A percentile compares a stretch with the other conserved stretches of the same genome.
Evolutionary conservation across 1,140 invertebrate genomes (phyloP).

Genomic region (silkworm (Bombyx mori)): DNA sequence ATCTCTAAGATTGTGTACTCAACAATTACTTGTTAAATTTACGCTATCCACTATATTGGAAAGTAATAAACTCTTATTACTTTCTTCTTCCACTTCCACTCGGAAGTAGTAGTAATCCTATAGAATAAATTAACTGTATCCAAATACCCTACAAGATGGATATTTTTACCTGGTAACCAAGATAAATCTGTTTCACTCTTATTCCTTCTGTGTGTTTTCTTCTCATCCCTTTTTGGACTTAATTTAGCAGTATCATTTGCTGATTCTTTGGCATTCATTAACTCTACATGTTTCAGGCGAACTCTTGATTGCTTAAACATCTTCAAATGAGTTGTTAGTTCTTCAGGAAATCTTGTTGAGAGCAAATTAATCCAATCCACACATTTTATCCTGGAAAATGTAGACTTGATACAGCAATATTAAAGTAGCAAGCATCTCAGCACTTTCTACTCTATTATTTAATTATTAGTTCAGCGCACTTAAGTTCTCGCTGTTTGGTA

Average conservation of each 20-base stretch:
- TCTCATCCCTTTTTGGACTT: slow-evolving; percentile 61
- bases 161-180: slow-evolving; percentile 70
- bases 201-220: slow-evolving; percentile 75
- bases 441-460: too few species aligned
- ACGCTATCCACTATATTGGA: too few species aligned
- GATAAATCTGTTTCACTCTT: slow-evolving; percentile 81
- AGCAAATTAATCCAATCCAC: slow-evolving; percentile 92
- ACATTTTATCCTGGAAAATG: slow-evolving; percentile 80
- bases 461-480: too few species aligned
- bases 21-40: too few species aligned
- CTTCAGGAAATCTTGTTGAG: slow-evolving; percentile 89
- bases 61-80: too few species aligned
- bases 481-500: too few species aligned
- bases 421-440: too few species aligned
- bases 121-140: too few species aligned
- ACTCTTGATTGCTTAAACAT: slow-evolving; percentile 83
- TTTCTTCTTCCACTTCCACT: too few species aligned
- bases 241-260: slow-evolving; percentile 64
- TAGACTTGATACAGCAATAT: too few species aligned
- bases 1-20: too few species aligned
- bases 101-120: too few species aligned
- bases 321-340: slow-evolving; percentile 89
- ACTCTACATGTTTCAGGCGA: slow-evolving; percentile 55
- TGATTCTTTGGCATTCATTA: slow-evolving; percentile 62
- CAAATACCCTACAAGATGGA: not conserved